phyloP scores from a whole-genome alignment of 2,888 invertebrate genomes.

The Icerya purchasi region DNA sequence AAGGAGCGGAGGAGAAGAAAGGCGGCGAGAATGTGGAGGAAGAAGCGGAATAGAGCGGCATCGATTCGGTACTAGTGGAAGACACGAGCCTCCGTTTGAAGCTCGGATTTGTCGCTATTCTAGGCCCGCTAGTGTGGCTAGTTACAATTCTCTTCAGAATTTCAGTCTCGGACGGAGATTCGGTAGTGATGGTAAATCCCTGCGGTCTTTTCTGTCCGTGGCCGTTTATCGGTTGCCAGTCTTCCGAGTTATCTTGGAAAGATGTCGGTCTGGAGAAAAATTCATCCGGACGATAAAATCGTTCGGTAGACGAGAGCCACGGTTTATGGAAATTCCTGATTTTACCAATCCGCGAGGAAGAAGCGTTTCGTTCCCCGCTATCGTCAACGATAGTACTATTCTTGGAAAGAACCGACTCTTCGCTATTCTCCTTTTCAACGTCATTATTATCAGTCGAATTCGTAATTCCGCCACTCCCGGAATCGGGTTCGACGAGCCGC shows the following conservation, averaged over 20 bases:
- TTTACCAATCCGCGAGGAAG: not conserved
- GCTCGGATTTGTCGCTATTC: not conserved
- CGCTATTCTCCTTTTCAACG: too few relatives aligned
- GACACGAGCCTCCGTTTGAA: constrained; percentile 9
- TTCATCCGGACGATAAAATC: not conserved
- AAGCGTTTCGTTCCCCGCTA: too few relatives aligned
- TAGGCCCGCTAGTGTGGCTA: not conserved
- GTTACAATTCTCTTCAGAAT: not conserved
- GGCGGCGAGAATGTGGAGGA: not conserved
- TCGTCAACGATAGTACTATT: too few relatives aligned
- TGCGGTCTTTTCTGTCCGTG: constrained; percentile 6
- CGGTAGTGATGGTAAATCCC: constrained; percentile 5
- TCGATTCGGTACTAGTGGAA: constrained; percentile 2
- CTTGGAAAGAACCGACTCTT: too few relatives aligned
- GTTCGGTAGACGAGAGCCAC: not conserved
- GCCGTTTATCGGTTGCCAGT: not conserved
- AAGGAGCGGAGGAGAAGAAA: not conserved
- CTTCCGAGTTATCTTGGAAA: not conserved
- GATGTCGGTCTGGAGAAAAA: not conserved
- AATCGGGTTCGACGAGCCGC: too few relatives aligned
- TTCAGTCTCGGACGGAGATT: constrained; percentile 1
- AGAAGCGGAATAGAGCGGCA: not conserved
- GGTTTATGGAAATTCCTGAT: not conserved
- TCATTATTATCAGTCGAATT: too few relatives aligned
- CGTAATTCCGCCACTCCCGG: too few relatives aligned